These are phyloP conservation scores for Spea hammondii DNA, from an alignment of 2,797 vertebrate species.

Conservation along the genomic window DNA sequence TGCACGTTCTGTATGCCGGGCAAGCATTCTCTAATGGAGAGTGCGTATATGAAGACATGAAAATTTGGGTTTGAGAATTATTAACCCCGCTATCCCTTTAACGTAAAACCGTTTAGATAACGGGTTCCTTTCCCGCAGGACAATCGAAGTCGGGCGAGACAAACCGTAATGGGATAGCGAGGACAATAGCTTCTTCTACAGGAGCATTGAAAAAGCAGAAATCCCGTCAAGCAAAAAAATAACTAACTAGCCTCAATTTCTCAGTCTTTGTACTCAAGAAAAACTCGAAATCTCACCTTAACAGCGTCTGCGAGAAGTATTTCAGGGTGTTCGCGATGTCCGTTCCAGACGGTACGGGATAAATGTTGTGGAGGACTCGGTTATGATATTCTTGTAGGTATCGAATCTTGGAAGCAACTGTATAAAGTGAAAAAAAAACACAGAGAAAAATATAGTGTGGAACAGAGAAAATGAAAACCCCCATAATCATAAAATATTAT, in stretches of 20 bases:
- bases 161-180: background rate
- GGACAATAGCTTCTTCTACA: constrained; percentile 49
- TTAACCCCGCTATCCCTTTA: constrained; percentile 26
- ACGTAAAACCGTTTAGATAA: too few relatives aligned
- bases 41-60: constrained; percentile 13
- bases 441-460: constrained; percentile 6
- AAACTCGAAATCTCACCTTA: constrained; percentile 90
- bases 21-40: constrained; percentile 17
- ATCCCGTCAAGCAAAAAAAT: constrained; percentile 56
- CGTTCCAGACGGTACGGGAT: constrained; percentile 98
- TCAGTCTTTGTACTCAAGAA: constrained; percentile 47
- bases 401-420: constrained; percentile 99
- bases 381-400: constrained; percentile 99
- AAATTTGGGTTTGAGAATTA: constrained; percentile 13
- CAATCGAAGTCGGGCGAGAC: background rate
- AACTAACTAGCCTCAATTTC: constrained; percentile 48
- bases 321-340: constrained; percentile 99
- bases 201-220: constrained; percentile 59
- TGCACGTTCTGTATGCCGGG: background rate
- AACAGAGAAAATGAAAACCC: background rate
- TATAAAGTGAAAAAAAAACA: constrained; percentile 66
- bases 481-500: too few relatives aligned
- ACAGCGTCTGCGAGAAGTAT: constrained; percentile 99
- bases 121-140: too few relatives aligned
- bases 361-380: constrained; percentile 98